Evolutionary conservation across 2,797 vertebrate genomes (phyloP).

Genomic region (Sibirionetta formosa): DNA sequence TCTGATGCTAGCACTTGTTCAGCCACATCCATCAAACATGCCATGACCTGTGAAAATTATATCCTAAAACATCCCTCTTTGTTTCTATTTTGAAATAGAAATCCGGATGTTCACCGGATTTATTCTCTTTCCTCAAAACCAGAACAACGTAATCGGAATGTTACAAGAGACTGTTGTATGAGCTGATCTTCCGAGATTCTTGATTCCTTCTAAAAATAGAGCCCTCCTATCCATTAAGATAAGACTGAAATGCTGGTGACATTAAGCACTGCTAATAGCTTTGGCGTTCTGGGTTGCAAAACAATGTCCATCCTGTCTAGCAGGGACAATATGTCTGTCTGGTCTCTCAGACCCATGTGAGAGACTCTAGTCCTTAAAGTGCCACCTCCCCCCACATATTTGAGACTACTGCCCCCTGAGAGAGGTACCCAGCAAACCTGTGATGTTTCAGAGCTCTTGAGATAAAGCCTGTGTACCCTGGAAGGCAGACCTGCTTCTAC

Average conservation of each 20-base stretch:
- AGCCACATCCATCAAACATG: neutral
- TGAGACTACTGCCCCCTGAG: neutral
- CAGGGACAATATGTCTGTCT: neutral
- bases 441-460: neutral
- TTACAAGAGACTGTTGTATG: neutral
- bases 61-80: neutral
- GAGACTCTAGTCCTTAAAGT: neutral
- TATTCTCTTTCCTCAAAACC: neutral
- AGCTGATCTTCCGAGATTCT: constrained; percentile 1
- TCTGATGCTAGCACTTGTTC: neutral
- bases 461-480: neutral
- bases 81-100: constrained; percentile 14
- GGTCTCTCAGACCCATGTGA: neutral
- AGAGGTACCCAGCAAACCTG: neutral
- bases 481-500: neutral
- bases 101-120: neutral
- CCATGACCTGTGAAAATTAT: neutral
- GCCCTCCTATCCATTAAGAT: constrained; percentile 46
- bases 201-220: constrained; percentile 50
- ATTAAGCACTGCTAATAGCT: neutral
- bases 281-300: constrained; percentile 23
- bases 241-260: neutral
- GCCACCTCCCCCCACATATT: neutral
- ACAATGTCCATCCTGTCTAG: constrained; percentile 32
- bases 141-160: neutral